Evolutionary conservation across 2,888 invertebrate species (phyloP), one percentile per base, ranked within the genome.

Genomic region (Drosophila lutescens): DNA sequence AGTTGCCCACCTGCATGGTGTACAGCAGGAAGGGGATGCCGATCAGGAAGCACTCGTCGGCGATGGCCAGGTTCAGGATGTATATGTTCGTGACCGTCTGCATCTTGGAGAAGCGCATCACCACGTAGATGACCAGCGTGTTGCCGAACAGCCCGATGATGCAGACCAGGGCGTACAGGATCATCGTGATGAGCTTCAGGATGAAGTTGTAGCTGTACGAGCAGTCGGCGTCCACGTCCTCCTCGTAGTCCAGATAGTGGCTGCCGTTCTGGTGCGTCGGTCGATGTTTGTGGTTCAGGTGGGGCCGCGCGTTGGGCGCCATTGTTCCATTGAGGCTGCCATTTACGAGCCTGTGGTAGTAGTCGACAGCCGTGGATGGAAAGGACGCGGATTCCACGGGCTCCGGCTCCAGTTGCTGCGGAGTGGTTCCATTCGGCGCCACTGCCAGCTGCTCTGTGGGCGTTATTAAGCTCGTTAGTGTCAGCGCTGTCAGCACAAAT

Each of bases 61-160:
- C 98, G 63, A 98, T 96, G 17, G 98, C 98, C 80, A 98, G 92
- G 92, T 98, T 98, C n/a, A 97, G 95, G 80, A 98, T 98, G 92
- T 98, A 98, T 94, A 97, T 96, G 90, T 98, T 98, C 74, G 98
- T 98, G 43, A 98, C 97, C 0, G 98, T 98, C 91, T 98, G 97
- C 98, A 98, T 98, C 92, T 98, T 98, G 63, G 97, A 97, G 93
- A 97, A 98, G 47, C 98, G 94, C 50, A 97, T 93, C 15, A 97
- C 97, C 36, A 97, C 97, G 92, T 97, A 97, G 87, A 98, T 97
- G 76, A 98, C 98, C 56, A 98, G 93, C 0, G 97, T 96, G 92
- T 98, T 98, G 36, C 98, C 98, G 17, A 97, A 95, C 1, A 98
- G 93, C 0, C 98, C 98, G 13, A 97, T 95, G 32, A 98, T 93